These are phyloP conservation scores for Protaetia brevitarsis DNA, from an alignment of 1,140 invertebrate species.

Conservation along the genomic window DNA sequence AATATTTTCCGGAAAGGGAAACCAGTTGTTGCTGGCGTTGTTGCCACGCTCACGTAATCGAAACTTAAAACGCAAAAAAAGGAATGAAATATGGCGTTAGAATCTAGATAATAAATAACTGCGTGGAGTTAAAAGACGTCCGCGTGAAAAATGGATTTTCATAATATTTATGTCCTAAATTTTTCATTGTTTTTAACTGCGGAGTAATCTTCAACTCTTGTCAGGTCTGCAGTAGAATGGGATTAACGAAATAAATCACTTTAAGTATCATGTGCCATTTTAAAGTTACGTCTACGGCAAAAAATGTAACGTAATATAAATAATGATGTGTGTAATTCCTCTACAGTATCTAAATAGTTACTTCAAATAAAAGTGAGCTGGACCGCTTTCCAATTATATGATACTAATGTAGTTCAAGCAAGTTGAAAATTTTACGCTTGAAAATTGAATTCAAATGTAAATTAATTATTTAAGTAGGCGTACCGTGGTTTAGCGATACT, in stretches of 20 bases:
- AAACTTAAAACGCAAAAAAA: neutral
- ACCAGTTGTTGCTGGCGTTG: constrained; percentile 15
- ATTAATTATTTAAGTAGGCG: no score
- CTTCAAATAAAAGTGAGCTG: no score
- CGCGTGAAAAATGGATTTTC: constrained; percentile 9
- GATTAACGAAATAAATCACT: neutral
- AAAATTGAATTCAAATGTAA: no score
- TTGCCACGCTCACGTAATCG: constrained; percentile 1
- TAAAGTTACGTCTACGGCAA: no score
- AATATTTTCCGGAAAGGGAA: constrained; percentile 10
- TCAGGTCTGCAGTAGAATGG: neutral
- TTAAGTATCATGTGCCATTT: neutral
- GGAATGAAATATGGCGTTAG: constrained; percentile 11
- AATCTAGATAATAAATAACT: constrained; percentile 16
- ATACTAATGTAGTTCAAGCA: no score
- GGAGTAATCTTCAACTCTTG: constrained; percentile 6
- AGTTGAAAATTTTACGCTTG: no score
- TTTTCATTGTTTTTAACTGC: constrained; percentile 18
- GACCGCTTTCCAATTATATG: no score
- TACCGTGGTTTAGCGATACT: no score
- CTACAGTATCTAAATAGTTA: no score
- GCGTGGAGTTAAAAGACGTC: constrained; percentile 4
- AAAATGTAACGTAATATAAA: no score
- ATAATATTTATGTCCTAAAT: constrained; percentile 3
- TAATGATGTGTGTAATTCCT: no score